phyloP scores from a whole-genome alignment of 1,140 invertebrate species.

The Melipona quadrifasciata region DNA sequence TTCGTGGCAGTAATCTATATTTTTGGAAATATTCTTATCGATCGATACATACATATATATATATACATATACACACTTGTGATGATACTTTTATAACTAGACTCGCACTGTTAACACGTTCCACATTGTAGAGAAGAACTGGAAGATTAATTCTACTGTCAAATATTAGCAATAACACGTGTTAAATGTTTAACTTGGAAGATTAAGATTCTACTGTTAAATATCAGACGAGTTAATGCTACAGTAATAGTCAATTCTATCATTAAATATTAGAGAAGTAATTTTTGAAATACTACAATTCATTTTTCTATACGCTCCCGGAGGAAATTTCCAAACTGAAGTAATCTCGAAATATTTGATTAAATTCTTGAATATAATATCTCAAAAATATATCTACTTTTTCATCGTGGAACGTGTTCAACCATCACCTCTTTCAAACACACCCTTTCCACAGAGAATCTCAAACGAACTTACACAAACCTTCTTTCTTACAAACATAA shows the following conservation, averaged over 20 bases:
- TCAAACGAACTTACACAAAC: background rate
- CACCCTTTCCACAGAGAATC: background rate
- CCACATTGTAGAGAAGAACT: background rate
- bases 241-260: too few species aligned
- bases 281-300: too few species aligned
- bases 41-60: too few species aligned
- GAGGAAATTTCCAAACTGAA: too few species aligned
- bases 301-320: too few species aligned
- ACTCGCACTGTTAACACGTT: background rate
- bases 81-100: background rate
- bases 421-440: background rate
- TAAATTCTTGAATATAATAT: background rate
- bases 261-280: too few species aligned
- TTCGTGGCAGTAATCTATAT: too few species aligned
- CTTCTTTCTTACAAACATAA: background rate
- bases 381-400: background rate
- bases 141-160: background rate
- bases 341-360: background rate
- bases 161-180: background rate
- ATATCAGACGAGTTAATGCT: too few species aligned
- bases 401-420: background rate
- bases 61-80: too few species aligned
- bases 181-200: too few species aligned
- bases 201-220: too few species aligned
- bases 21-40: background rate